Evolutionary conservation across 2,888 invertebrate species (phyloP), one percentile per base, ranked within the genome.

Genomic region (Xestia sexstrigata): DNA sequence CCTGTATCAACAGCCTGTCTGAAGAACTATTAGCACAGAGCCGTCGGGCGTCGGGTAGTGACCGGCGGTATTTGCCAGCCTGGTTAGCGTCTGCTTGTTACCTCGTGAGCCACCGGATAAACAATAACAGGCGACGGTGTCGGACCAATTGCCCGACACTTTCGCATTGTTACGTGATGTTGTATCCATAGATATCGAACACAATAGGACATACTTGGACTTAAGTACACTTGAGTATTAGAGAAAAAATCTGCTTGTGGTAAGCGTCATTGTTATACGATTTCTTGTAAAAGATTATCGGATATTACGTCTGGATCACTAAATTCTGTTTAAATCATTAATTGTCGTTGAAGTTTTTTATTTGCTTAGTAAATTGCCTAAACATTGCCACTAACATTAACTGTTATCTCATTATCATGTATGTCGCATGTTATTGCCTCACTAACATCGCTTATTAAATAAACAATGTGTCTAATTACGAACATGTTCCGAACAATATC

Each of bases 1-100:
- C 89, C 89, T 89, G 90, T 90, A 82, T 83, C 89, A 90, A 91
- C 88, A 90, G 62, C 65, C 67, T 78, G 79, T 78, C 87, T 88
- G 91, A 92, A 93, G 90, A 93, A 92, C 89, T 92, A 92, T 94
- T 92, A 90, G 92, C 89, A 90, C 90, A 93, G 83, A 92, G 90
- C 80, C 91, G 92, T 89, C 87, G 91, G 91, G 87, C 90, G 79
- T 67, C 78, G 78, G 60, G n/a, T 52, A 26, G 76, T 86, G 91
- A 78, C 83, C 88, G 82, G 79, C 83, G 82, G 63, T 95, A 94
- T 96, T 95, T 96, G 92, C 90, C 75, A 83, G 87, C 87, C 82
- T 92, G 90, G 93, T 96, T 96, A 96, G 94, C 95, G 88, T 89
- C 89, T 90, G 90, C 94, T 94, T 93, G 96, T 93, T 95, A 95